These are phyloP conservation scores for Microctonus brassicae DNA, from an alignment of 2,888 invertebrate genomes.

Conservation along the genomic window DNA sequence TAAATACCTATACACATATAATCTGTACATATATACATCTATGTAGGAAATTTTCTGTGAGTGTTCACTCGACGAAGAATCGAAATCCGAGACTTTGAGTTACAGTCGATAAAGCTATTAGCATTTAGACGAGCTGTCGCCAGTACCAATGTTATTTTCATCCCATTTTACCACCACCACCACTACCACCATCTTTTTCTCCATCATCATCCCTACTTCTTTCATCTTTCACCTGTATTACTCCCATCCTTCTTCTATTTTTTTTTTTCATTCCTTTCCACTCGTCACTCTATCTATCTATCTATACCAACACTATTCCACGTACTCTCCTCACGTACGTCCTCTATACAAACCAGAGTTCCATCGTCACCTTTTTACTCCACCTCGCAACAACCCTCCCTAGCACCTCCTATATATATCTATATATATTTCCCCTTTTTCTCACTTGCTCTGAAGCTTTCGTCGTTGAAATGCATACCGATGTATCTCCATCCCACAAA, in stretches of 20 bases:
- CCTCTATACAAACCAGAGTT: neutral
- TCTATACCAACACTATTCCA: neutral
- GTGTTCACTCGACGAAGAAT: conserved; percentile 49
- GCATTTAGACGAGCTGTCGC: conserved; percentile 70
- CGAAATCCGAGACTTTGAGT: conserved; percentile 63
- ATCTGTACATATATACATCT: neutral
- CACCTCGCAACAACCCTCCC: conserved; percentile 3
- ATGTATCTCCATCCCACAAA: conserved; percentile 54
- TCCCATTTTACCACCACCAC: conserved; percentile 21
- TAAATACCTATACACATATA: too few species aligned
- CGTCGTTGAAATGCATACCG: conserved; percentile 65
- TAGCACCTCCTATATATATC: neutral
- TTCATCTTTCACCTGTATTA: neutral
- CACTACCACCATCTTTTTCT: conserved; percentile 4
- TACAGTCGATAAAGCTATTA: conserved; percentile 69
- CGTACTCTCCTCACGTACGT: too few species aligned
- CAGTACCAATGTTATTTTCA: conserved; percentile 43
- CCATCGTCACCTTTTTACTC: conserved; percentile 9
- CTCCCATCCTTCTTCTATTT: conserved; percentile 22
- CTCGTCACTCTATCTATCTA: conserved; percentile 34
- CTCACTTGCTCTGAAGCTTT: conserved; percentile 42
- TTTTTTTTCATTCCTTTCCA: conserved; percentile 37
- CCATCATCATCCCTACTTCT: neutral
- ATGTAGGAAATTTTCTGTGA: neutral
- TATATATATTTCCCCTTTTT: conserved; percentile 18